Percentiles rank a stretch among this genome's conserved stretches.
Evolutionary conservation across 2,888 invertebrate species (phyloP).

Genomic region (Acronicta leporina): DNA sequence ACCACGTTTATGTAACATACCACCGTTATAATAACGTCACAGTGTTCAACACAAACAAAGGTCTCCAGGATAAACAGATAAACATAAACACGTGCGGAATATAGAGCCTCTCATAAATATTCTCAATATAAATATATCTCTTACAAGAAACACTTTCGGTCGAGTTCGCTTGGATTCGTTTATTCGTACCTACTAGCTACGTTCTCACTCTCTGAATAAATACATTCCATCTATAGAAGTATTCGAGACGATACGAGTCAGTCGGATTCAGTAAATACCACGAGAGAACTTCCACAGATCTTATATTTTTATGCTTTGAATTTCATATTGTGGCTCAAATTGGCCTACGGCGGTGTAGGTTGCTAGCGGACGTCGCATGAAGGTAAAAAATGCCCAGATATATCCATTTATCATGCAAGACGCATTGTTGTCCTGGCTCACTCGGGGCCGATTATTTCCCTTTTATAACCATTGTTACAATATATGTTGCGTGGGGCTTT

Average conservation of each 20-base stretch:
- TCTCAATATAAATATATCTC: constrained; percentile 46
- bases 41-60: constrained; percentile 47
- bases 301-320: constrained; percentile 67
- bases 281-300: constrained; percentile 45
- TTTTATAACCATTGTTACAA: constrained; percentile 55
- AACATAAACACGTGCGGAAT: constrained; percentile 41
- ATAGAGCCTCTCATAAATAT: constrained; percentile 46
- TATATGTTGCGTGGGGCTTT: constrained; percentile 44
- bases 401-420: constrained; percentile 64
- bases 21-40: constrained; percentile 15
- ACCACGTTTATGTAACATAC: constrained; percentile 18
- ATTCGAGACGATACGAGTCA: constrained; percentile 52
- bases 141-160: constrained; percentile 55
- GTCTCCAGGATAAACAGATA: constrained; percentile 38
- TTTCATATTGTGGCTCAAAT: constrained; percentile 66
- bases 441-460: constrained; percentile 60
- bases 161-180: constrained; percentile 54
- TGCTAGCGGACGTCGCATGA: constrained; percentile 42
- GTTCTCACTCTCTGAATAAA: constrained; percentile 56
- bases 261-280: constrained; percentile 57
- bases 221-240: constrained; percentile 59
- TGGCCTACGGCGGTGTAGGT: constrained; percentile 41
- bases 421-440: constrained; percentile 56
- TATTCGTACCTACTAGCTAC: constrained; percentile 46
- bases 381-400: constrained; percentile 55